Evolutionary conservation across 2,888 invertebrate genomes (phyloP).

Genomic region (Trachelus iudaicus): DNA sequence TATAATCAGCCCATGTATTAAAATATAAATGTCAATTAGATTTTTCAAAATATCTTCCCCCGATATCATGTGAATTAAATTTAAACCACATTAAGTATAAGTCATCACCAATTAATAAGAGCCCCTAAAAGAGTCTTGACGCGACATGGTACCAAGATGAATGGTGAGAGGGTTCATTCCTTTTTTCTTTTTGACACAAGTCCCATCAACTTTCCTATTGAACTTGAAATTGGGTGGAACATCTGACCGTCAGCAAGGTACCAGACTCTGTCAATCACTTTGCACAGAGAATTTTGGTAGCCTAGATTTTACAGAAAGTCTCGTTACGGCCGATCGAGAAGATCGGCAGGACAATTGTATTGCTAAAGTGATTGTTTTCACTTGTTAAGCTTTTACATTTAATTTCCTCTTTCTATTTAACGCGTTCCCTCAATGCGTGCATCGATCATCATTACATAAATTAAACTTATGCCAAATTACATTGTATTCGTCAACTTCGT

Average conservation of each 20-base stretch:
- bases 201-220: neutral
- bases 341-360: neutral
- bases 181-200: neutral
- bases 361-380: neutral
- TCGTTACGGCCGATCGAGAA: neutral
- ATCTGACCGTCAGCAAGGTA: neutral
- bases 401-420: neutral
- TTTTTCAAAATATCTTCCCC: constrained; percentile 37
- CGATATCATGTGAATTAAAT: constrained; percentile 44
- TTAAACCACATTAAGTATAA: constrained; percentile 47
- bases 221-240: neutral
- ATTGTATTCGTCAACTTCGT: constrained; percentile 12
- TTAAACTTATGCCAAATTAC: neutral
- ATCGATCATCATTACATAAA: neutral
- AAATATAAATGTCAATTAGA: constrained; percentile 61
- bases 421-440: neutral
- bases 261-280: neutral
- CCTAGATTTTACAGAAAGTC: constrained; percentile 14
- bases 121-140: neutral
- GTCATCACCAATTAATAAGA: constrained; percentile 35
- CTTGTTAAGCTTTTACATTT: neutral
- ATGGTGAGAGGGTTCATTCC: neutral
- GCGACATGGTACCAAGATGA: neutral
- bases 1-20: constrained; percentile 59
- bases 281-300: constrained; percentile 19